These are phyloP conservation scores for Lophochroa leadbeateri DNA, from an alignment of 2,113 vertebrate species.

Conservation along the genomic window DNA sequence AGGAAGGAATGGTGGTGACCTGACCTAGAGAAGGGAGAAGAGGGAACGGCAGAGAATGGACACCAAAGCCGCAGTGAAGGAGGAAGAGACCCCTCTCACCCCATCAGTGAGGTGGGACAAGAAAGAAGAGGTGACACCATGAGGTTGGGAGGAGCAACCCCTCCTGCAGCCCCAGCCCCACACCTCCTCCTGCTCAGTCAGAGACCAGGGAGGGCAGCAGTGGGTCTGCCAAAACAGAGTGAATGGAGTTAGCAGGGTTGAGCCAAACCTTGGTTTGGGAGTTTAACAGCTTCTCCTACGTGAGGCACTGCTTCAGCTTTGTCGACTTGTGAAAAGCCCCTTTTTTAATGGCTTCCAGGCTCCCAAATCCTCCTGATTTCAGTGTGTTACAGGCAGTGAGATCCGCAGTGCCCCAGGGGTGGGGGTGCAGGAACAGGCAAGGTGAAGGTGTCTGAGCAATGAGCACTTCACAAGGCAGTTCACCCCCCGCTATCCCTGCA, in stretches of 20 bases:
- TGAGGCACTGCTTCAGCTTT: background rate
- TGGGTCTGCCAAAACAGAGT: fast-evolving
- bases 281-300: background rate
- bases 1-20: background rate
- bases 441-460: background rate
- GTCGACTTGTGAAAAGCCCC: fast-evolving
- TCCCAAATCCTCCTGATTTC: background rate
- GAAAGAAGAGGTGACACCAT: background rate
- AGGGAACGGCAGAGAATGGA: background rate
- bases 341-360: background rate
- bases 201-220: fast-evolving
- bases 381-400: background rate
- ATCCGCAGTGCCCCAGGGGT: background rate
- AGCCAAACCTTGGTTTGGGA: background rate
- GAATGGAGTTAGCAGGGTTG: background rate
- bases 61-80: background rate
- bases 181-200: background rate
- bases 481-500: background rate
- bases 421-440: background rate
- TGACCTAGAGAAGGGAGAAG: background rate
- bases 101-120: background rate
- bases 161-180: background rate
- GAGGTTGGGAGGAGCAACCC: background rate
- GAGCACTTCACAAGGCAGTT: background rate
- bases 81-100: background rate